These are phyloP conservation scores for Opisthocomus hoazin DNA, from an alignment of 2,113 vertebrate species.

Conservation along the genomic window DNA sequence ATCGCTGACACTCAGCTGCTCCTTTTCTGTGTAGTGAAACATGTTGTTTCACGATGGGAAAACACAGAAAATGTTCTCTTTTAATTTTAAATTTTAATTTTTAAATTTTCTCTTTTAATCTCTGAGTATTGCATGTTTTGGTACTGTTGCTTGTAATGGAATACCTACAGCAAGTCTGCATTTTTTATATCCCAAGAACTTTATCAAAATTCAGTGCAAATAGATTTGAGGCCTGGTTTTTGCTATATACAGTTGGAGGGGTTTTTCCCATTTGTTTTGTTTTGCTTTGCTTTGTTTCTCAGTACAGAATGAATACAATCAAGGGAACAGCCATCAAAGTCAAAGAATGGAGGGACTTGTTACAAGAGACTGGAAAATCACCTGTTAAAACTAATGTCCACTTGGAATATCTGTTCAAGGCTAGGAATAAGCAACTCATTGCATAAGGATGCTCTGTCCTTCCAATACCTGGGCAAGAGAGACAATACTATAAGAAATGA, in stretches of 20 bases:
- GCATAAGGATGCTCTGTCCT: background rate
- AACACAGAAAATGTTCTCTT: background rate
- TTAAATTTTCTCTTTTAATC: background rate
- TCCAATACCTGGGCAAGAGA: background rate
- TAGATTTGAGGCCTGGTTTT: background rate
- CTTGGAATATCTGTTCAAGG: background rate
- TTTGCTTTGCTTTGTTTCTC: background rate
- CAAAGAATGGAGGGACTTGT: background rate
- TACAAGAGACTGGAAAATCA: background rate
- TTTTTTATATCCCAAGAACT: background rate
- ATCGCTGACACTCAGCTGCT: background rate
- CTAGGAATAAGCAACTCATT: background rate
- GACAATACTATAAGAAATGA: background rate
- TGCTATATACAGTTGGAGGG: background rate
- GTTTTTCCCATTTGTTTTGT: background rate
- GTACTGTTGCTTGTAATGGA: background rate
- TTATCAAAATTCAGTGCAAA: background rate
- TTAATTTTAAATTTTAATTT: no score
- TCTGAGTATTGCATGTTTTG: background rate
- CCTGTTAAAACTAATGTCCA: background rate
- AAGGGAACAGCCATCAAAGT: background rate
- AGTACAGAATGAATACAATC: background rate
- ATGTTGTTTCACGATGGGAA: accelerated
- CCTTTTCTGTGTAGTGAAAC: background rate
- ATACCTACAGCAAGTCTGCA: background rate